Percentiles rank a stretch among this genome's conserved stretches.
Conservation (phyloP, 53 echinoderm and acorn worm genomes). For the Holothuria scabra region DNA sequence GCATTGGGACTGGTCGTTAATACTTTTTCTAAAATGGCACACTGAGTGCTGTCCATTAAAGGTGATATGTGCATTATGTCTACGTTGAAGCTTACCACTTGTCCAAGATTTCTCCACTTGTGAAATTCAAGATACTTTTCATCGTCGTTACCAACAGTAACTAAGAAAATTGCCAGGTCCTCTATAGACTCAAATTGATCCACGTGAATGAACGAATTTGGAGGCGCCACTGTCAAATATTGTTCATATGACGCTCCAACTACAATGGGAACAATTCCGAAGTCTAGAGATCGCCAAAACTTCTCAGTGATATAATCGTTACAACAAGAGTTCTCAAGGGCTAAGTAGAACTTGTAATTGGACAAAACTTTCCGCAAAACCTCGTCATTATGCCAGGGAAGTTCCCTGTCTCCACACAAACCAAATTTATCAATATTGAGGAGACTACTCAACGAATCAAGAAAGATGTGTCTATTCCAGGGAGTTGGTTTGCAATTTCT, state of each 20-base stretch:
- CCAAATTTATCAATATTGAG: conserved; percentile 5
- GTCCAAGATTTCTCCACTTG: conserved; percentile 20
- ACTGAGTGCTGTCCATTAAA: not conserved
- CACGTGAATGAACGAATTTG: conserved; percentile 14
- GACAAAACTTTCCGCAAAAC: not conserved
- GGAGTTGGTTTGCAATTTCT: not conserved
- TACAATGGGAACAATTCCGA: not conserved
- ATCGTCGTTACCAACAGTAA: not conserved
- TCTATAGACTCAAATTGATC: conserved; percentile 20
- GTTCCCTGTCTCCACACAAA: not conserved
- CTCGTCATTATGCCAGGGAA: not conserved
- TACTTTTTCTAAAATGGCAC: conserved; percentile 1
- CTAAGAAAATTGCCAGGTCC: conserved; percentile 6
- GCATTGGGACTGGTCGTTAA: not conserved
- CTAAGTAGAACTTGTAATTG: not conserved
- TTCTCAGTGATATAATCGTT: conserved; percentile 15
- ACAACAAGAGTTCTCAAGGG: conserved; percentile 14
- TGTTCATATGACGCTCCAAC: conserved; percentile 15
- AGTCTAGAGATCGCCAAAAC: not conserved
- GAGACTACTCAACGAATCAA: not conserved
- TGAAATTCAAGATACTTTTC: conserved; percentile 22
- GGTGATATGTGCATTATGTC: not conserved
- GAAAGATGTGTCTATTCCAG: not conserved
- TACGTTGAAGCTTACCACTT: not conserved
- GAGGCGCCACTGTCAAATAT: not conserved